Evolutionary conservation across 2,888 invertebrate genomes (phyloP).

Genomic region (Icerya purchasi): DNA sequence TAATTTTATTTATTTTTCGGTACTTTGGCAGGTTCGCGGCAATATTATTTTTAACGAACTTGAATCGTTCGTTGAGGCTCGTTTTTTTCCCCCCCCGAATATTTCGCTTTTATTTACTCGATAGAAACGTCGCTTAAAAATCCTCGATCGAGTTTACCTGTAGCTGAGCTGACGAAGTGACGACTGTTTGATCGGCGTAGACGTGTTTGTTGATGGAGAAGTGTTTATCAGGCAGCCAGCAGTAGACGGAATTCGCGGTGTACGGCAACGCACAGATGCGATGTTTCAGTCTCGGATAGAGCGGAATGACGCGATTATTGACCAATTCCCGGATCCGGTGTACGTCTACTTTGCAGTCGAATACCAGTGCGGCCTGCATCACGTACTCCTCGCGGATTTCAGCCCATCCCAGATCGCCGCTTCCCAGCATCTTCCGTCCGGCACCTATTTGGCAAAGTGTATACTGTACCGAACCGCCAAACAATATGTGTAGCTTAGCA

Average conservation of each 20-base stretch:
- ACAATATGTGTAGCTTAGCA: not conserved
- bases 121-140: too few relatives aligned
- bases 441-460: too few relatives aligned
- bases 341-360: slow-evolving; percentile 27
- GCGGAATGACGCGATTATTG: slow-evolving; percentile 25
- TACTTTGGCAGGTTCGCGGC: too few relatives aligned
- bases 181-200: slow-evolving; percentile 13
- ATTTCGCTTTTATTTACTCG: too few relatives aligned
- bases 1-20: too few relatives aligned
- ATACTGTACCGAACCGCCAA: too few relatives aligned
- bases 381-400: slow-evolving; percentile 9
- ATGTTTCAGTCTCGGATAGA: slow-evolving; percentile 29
- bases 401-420: slow-evolving; percentile 9
- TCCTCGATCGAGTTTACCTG: too few relatives aligned
- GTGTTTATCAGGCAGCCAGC: slow-evolving; percentile 29
- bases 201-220: slow-evolving; percentile 32
- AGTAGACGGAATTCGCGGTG: slow-evolving; percentile 25
- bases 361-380: slow-evolving; percentile 25
- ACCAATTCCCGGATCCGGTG: slow-evolving; percentile 27
- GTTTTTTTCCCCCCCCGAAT: too few relatives aligned
- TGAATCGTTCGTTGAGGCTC: too few relatives aligned
- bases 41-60: too few relatives aligned
- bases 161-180: slow-evolving; percentile 7
- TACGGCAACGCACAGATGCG: slow-evolving; percentile 20
- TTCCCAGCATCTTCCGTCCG: slow-evolving; percentile 9